These are phyloP conservation scores for Agrochola lota DNA, from an alignment of 2,888 invertebrate genomes.

Conservation along the genomic window DNA sequence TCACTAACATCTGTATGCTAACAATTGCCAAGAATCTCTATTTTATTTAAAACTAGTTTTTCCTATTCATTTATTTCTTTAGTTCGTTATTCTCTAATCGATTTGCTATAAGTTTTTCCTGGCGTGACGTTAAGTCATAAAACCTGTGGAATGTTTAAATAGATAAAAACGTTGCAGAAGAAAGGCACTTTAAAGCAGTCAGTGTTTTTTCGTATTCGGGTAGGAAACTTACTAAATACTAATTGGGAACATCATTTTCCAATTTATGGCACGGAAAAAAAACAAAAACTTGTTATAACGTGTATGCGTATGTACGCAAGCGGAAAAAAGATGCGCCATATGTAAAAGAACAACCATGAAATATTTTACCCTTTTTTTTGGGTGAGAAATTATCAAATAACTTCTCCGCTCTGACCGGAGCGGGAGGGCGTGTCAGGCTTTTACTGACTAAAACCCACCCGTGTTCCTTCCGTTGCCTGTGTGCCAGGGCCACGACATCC, in stretches of 20 bases:
- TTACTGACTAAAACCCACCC: too few species aligned
- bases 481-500: too few species aligned
- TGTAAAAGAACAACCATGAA: neutral
- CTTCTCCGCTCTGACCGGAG: too few species aligned
- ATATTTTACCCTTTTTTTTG: neutral
- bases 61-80: neutral
- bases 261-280: neutral
- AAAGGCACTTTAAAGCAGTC: neutral
- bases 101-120: slow-evolving; percentile 1
- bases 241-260: neutral
- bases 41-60: slow-evolving; percentile 31
- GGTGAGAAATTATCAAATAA: too few species aligned
- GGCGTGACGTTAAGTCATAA: neutral
- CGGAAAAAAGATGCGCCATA: neutral
- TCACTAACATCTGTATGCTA: slow-evolving; percentile 31
- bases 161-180: neutral
- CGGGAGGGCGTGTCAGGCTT: too few species aligned
- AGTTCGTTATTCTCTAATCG: neutral
- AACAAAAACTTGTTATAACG: neutral
- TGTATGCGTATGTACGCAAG: neutral
- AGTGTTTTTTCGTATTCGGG: neutral
- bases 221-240: neutral
- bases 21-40: slow-evolving; percentile 29
- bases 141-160: slow-evolving; percentile 2
- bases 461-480: too few species aligned